Evolutionary conservation across 2,113 vertebrate species (phyloP), one percentile per base, ranked within the genome.

Genomic region (Rhea americana): DNA sequence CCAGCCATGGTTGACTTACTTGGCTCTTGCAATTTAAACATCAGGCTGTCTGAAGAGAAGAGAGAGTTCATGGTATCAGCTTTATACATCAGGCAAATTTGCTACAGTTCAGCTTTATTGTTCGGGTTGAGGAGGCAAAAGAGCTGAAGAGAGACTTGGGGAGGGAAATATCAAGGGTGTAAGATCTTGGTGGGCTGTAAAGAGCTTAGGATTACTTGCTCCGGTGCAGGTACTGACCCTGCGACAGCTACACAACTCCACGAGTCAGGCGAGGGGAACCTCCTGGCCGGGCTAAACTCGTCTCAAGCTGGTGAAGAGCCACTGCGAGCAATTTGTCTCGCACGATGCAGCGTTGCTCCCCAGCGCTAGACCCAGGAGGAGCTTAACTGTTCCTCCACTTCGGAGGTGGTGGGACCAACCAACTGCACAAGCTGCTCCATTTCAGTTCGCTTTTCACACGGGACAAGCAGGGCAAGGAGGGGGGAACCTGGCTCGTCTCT

Each of bases 21-120:
- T 1, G 93, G 89, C 22, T 91, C 75, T 47, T 91, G 93, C 85
- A 94, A 16, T 20, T 51, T 30, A 24, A 94, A 94, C 89, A 58
- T 77, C 70, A 94, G 85, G 85, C 59, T 41, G 59, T 94, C 93
- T 94, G 21, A 21, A 59, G 35, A 51, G 71, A 58, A 72, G 45
- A 89, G 51, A 72, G 32, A 61, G 16, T 7, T 24, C 24, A 5
- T 1, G 2, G n/a, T 2, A 2, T 90, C 80, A 71, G 48, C 12
- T 13, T 20, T 1, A 15, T 1, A 15, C 5, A 1, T 18, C 32
- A 6, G 25, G 20, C 16, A 67, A 67, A 74, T 2, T 0, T n/a
- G 51, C 35, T 2, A 13, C 14, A 11, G 63, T 19, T 50, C 2
- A 11, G 45, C 35, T 30, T n/a, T 22, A 4, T 15, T 10, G 2